phyloP scores from a whole-genome alignment of 2,797 vertebrate species.

The Pantherophis alleghaniensis region DNA sequence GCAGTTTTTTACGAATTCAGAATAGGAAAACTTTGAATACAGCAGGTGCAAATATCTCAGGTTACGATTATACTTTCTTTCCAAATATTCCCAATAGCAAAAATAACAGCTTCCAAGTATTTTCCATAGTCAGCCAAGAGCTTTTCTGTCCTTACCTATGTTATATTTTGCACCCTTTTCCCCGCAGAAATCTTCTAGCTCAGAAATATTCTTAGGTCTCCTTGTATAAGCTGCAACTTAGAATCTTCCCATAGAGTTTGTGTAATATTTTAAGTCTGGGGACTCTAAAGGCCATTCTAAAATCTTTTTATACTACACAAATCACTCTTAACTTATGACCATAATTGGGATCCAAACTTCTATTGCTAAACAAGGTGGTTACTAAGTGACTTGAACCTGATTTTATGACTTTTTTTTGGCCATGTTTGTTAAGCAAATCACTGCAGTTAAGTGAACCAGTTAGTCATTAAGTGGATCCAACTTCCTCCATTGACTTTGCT shows the following conservation, averaged over 20 bases:
- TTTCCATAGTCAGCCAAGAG: neutral
- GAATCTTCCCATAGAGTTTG: neutral
- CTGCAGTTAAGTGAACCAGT: too few species aligned
- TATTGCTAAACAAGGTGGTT: neutral
- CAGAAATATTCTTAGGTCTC: neutral
- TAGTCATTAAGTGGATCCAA: neutral
- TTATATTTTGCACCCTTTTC: neutral
- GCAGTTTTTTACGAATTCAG: neutral
- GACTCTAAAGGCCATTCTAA: neutral
- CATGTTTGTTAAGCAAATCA: neutral
- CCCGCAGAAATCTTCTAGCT: neutral
- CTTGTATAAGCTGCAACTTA: neutral
- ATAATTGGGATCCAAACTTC: neutral
- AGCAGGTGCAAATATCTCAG: neutral
- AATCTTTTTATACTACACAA: neutral
- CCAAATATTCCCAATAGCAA: neutral
- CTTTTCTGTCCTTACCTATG: neutral
- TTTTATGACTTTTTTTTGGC: neutral
- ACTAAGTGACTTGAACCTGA: neutral
- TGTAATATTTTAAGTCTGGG: neutral
- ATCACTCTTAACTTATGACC: neutral
- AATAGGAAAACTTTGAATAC: neutral
- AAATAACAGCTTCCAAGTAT: neutral
- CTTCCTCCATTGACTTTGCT: neutral
- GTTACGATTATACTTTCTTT: neutral